Percentiles rank a stretch among this genome's conserved stretches.
Evolutionary conservation across 2,113 vertebrate species (phyloP).

Genomic region (Poeciliopsis prolifica): DNA sequence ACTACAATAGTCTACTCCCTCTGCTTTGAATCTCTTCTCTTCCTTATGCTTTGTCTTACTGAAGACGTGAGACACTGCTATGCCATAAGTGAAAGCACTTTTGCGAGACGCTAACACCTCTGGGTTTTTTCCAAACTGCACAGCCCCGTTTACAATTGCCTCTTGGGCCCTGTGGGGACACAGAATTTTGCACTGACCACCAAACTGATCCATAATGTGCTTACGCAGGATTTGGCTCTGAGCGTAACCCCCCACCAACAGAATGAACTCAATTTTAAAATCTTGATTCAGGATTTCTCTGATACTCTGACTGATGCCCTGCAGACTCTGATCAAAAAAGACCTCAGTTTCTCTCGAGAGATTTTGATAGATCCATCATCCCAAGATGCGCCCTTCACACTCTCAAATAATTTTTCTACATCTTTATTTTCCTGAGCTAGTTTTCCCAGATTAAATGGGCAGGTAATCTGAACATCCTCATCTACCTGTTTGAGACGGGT

Average conservation of each 20-base stretch:
- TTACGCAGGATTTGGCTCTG: slow-evolving; percentile 14
- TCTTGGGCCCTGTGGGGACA: not conserved
- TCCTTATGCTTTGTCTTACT: slow-evolving; percentile 11
- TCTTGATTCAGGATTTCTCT: slow-evolving; percentile 26
- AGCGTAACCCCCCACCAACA: slow-evolving; percentile 52
- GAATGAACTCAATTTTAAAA: slow-evolving; percentile 23
- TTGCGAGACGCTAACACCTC: not conserved
- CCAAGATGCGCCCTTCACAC: too few species aligned
- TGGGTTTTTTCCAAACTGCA: slow-evolving; percentile 18
- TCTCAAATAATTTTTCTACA: too few species aligned
- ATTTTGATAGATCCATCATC: too few species aligned
- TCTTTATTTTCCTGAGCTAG: too few species aligned
- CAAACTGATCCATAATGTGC: slow-evolving; percentile 24
- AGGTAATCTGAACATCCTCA: too few species aligned
- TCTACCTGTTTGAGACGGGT: too few species aligned
- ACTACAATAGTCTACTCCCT: slow-evolving; percentile 2
- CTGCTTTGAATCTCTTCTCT: slow-evolving; percentile 6
- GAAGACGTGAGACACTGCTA: rapidly evolving
- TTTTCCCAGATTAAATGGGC: too few species aligned
- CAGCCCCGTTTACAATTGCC: not conserved
- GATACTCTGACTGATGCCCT: too few species aligned
- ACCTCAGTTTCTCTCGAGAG: too few species aligned
- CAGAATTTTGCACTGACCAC: too few species aligned
- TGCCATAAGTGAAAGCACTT: slow-evolving; percentile 30
- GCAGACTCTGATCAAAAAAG: too few species aligned